Evolutionary conservation across 2,797 vertebrate species (phyloP).

Genomic region (Pantherophis alleghaniensis): DNA sequence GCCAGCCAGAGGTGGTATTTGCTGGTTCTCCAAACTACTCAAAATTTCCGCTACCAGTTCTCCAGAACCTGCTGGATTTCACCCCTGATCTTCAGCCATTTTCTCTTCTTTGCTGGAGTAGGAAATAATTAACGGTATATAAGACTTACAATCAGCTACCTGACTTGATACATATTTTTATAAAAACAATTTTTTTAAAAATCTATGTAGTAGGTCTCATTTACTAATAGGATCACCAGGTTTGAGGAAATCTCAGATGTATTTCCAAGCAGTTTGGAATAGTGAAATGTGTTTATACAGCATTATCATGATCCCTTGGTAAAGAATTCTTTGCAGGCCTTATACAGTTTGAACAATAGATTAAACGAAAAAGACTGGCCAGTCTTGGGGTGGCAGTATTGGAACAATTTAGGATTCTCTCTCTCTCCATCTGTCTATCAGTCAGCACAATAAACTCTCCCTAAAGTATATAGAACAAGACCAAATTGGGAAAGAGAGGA

Average conservation of each 20-base stretch:
- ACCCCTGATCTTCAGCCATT: neutral
- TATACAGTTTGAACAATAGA: neutral
- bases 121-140: too few relatives aligned
- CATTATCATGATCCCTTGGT: neutral
- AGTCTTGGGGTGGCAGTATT: neutral
- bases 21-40: too few relatives aligned
- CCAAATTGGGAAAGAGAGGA: neutral
- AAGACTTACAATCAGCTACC: neutral
- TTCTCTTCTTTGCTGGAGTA: too few relatives aligned
- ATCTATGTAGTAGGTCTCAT: neutral
- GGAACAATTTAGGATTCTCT: neutral
- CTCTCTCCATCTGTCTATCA: neutral
- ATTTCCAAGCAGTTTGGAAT: neutral
- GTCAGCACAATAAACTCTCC: neutral
- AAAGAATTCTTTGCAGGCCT: neutral
- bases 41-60: too few relatives aligned
- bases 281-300: neutral
- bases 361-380: neutral
- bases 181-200: neutral
- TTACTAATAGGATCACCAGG: neutral
- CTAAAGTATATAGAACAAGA: neutral
- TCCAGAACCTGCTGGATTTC: too few relatives aligned
- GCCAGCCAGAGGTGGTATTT: too few relatives aligned
- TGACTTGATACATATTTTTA: neutral
- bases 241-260: neutral